Evolutionary conservation across 2,888 invertebrate species (phyloP), one percentile per base, ranked within the genome.

Genomic region (Omphaloscelis lunosa): DNA sequence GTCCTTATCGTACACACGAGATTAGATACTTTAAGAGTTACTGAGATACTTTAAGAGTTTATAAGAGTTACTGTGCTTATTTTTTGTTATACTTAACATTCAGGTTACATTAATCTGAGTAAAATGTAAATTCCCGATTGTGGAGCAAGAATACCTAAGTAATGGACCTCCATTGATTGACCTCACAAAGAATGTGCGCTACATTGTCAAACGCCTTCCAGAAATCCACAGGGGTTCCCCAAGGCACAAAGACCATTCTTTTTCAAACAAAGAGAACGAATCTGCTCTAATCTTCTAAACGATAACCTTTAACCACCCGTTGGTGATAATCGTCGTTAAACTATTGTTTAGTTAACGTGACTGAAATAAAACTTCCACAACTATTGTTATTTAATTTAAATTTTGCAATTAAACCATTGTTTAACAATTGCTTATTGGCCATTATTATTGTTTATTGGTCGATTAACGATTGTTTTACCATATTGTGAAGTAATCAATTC

Each of bases 201-300:
- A 83, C 83, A 61, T 51, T 83, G 78, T 83, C 78, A 77, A 83
- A 80, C 2, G 78, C 48, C 27, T 80, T 61, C 34, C 17, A 51
- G 23, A 66, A 59, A 77, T 62, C 61, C 2, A 17, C 20, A 59
- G 77, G 77, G 70, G n/a, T 83, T 83, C 83, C 78, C 83, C 66
- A 77, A 70, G 83, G 80, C 11, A 80, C 61, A 77, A 56, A 48
- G 56, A 2, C 23, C 41, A 39, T 70, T 77, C 1, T 66, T 27
- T 69, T 66, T 56, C 1, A 59, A 68, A 76, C 59, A 68, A 69
- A 53, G 63, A 62, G 11, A 63, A 20, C 6, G 5, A 45, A 53
- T 68, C 17, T 53, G 20, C 27, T 82, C 27, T 53, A 39, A 68
- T 75, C 63, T 29, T 79, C 7, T 65, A 29, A 75, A 65, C 68